These are phyloP conservation scores for Hedya salicella DNA, from an alignment of 2,888 invertebrate genomes.

Conservation along the genomic window DNA sequence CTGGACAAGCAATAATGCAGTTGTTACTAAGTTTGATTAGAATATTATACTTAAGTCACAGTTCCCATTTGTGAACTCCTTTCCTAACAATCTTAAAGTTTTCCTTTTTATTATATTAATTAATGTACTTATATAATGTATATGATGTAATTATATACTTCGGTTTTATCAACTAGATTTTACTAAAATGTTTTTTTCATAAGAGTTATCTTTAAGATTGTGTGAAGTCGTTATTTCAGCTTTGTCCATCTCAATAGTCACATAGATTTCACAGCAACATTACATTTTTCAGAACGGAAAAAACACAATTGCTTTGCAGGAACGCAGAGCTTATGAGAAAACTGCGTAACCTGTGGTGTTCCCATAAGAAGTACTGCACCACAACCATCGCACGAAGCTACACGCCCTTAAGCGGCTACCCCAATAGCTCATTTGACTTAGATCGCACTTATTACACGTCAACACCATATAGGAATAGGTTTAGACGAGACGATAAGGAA, in stretches of 20 bases:
- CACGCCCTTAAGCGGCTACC: conserved; percentile 77
- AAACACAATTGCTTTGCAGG: conserved; percentile 85
- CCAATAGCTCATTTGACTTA: conserved; percentile 77
- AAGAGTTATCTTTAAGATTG: too few relatives aligned
- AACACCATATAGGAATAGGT: conserved; percentile 74
- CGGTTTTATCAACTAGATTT: too few relatives aligned
- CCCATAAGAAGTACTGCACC: conserved; percentile 85
- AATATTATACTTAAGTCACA: background rate
- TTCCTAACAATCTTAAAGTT: background rate
- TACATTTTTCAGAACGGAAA: conserved; percentile 85
- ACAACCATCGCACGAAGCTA: conserved; percentile 72
- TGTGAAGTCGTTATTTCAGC: background rate
- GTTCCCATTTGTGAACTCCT: background rate
- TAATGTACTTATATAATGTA: too few relatives aligned
- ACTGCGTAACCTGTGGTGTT: conserved; percentile 85
- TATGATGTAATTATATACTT: too few relatives aligned
- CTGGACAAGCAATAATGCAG: background rate
- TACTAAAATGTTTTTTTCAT: too few relatives aligned
- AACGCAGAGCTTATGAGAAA: conserved; percentile 86
- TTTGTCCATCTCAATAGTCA: conserved; percentile 28
- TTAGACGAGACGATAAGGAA: conserved; percentile 55
- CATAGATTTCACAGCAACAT: conserved; percentile 46
- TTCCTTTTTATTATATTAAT: too few relatives aligned
- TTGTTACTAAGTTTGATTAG: background rate
- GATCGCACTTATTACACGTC: conserved; percentile 78